Base-by-base conservation (phyloP, 2,797 vertebrate species). In the Orestias chungarensis region DNA sequence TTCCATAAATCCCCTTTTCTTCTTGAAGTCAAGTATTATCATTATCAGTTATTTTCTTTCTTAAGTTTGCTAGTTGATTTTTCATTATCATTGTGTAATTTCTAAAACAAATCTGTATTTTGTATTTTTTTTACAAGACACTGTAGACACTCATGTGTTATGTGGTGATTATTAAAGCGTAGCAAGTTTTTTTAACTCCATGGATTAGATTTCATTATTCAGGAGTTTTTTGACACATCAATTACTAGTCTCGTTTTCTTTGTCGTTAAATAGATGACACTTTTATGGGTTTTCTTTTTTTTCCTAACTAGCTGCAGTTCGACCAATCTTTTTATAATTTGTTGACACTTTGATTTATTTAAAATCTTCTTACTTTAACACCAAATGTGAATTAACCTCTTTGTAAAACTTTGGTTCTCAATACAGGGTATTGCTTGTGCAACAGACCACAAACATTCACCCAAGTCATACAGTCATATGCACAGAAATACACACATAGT, bases 311-410 rank as follows among this genome's bases (percentile, higher is more conserved):
- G 64, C 78, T 81, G 55, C 44, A 73, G 66, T 77, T 77, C 78
- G 47, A 70, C 50, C 68, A 76, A 76, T 75, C 64, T 66, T 29
- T n/a, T 84, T 86, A 66, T 84, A 80, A 73, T 84, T 73, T 77
- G 71, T 72, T 67, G 43, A 68, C 61, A 20, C 78, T 82, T 79
- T 88, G 86, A 91, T 90, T 92, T 88, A 91, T 82, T 74, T 62
- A 43, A 73, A 83, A 83, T 85, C 71, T 82, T 80, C 75, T 81
- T 50, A 79, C 83, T 87, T 88, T 87, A 84, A 83, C 85, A 85
- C 78, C 65, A 82, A 70, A 81, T 61, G 74, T 91, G 89, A 91
- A 91, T 82, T 84, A 81, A 87, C 83, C 86, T 84, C 84, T 91
- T 90, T 91, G 87, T 91, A 73, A 76, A 75, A 74, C 66, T 69